Percentiles rank a stretch among this genome's conserved stretches.
Conservation (phyloP, 2,113 vertebrate genomes). For the Pelecanoides urinatrix region DNA sequence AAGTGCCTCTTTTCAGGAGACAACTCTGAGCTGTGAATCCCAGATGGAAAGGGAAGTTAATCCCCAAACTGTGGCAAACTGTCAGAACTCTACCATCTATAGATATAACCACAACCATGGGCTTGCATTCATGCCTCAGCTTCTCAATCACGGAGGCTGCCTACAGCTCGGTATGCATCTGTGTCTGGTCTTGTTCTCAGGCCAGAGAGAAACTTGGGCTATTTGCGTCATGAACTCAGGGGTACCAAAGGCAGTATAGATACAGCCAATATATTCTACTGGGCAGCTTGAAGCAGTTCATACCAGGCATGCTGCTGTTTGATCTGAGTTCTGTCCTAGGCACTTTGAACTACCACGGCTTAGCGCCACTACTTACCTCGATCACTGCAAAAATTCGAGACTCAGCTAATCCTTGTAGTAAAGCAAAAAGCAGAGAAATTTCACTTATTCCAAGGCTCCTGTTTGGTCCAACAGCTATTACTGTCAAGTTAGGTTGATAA, state of each 20-base stretch:
- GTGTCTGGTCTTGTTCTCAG: neutral
- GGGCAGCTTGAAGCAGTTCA: neutral
- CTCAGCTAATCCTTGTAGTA: slow-evolving; percentile 80
- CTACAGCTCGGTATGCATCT: accelerated
- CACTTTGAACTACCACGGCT: accelerated
- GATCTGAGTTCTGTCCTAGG: neutral
- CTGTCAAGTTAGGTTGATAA: slow-evolving; percentile 81
- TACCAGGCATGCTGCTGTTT: neutral
- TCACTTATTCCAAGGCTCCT: slow-evolving; percentile 51
- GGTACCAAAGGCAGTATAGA: neutral
- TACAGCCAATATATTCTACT: neutral
- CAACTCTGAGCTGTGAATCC: neutral
- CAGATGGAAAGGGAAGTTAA: neutral
- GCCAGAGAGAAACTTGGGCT: neutral
- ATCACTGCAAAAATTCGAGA: slow-evolving; percentile 81
- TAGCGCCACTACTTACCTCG: slow-evolving; percentile 73
- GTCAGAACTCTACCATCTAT: neutral
- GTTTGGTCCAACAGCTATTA: slow-evolving; percentile 72
- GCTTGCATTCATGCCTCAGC: accelerated
- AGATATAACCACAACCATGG: neutral
- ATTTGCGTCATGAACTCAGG: neutral
- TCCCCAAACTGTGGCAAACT: neutral
- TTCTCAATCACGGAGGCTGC: neutral
- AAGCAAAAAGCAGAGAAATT: slow-evolving; percentile 79
- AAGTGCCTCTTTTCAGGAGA: neutral